Conservation (phyloP, 2,797 vertebrate genomes). For the Gila robusta region DNA sequence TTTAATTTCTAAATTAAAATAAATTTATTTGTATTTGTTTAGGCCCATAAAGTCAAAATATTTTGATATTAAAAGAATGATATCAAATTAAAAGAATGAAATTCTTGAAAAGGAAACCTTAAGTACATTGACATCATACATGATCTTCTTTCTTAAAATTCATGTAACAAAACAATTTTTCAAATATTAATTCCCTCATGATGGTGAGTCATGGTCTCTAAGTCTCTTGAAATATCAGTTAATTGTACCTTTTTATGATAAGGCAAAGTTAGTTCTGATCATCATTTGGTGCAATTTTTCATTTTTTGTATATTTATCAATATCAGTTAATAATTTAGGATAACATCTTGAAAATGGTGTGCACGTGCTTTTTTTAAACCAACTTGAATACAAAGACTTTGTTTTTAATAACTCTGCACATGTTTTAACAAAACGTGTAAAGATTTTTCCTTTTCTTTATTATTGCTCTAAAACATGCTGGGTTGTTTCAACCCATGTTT, state of each 20-base stretch:
- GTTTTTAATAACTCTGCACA: not conserved
- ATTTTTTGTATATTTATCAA: no score
- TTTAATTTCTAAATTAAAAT: not conserved
- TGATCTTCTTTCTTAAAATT: not conserved
- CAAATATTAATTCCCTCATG: no score
- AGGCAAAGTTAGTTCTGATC: not conserved
- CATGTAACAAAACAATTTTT: not conserved
- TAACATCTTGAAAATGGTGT: not conserved
- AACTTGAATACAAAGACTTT: not conserved
- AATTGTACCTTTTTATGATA: not conserved
- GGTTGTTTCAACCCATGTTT: conserved; percentile 16
- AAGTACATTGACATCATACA: not conserved
- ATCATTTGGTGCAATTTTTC: not conserved
- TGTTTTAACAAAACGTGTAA: not conserved
- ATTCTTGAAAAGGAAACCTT: not conserved
- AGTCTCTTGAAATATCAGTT: not conserved
- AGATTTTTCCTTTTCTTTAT: not conserved
- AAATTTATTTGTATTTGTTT: not conserved
- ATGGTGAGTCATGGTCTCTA: not conserved
- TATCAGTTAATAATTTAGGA: no score
- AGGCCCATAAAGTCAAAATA: not conserved
- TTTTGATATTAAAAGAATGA: no score
- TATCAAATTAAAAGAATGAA: not conserved
- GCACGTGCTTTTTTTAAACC: not conserved
- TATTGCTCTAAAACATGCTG: no score